phyloP scores from a whole-genome alignment of 2,797 vertebrate genomes.

The Anas flavirostris region DNA sequence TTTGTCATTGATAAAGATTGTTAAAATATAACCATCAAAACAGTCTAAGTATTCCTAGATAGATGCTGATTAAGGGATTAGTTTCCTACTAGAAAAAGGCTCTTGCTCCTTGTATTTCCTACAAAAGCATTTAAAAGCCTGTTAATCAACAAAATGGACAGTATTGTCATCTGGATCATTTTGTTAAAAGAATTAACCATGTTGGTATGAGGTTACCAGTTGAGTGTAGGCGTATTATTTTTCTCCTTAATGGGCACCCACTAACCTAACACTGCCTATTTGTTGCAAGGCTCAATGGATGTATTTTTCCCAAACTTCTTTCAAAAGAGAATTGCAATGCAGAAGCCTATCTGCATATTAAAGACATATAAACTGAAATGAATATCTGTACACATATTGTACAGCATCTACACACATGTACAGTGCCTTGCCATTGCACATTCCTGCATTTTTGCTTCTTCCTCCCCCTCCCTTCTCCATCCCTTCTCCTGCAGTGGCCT shows the following conservation, averaged over 20 bases:
- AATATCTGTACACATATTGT: background rate
- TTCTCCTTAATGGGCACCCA: rapidly evolving
- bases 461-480: background rate
- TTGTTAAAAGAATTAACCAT: background rate
- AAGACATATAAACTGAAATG: background rate
- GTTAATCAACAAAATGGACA: background rate
- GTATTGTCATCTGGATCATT: background rate
- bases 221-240: background rate
- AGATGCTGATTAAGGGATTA: background rate
- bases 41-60: background rate
- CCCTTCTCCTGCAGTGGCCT: background rate
- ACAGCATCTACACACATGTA: rapidly evolving
- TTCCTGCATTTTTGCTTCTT: background rate
- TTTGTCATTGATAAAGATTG: background rate
- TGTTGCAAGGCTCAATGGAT: rapidly evolving
- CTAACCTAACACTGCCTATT: background rate
- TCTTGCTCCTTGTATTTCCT: background rate
- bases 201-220: background rate
- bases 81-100: background rate
- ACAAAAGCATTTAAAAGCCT: background rate
- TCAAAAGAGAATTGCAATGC: background rate
- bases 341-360: background rate
- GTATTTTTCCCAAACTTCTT: background rate
- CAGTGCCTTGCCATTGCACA: background rate
- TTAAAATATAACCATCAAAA: background rate